These are phyloP conservation scores for Ctenodactylus gundi DNA, from an alignment of 2,113 vertebrate species.

Conservation along the genomic window DNA sequence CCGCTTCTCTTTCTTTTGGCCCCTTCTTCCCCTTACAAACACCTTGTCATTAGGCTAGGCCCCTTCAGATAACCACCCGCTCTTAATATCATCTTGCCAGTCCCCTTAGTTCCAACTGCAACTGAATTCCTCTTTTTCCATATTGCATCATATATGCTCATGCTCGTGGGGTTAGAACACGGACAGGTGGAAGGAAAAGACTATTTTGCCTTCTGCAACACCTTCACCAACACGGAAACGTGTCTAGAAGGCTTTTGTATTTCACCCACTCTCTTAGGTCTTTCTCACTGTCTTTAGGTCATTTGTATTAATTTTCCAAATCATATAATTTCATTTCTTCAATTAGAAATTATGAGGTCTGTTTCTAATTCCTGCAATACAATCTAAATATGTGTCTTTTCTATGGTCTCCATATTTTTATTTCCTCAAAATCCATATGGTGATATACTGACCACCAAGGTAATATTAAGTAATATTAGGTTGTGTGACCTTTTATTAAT, in stretches of 20 bases:
- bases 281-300: neutral
- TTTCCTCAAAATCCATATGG: neutral
- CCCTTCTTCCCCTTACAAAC: accelerated
- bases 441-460: neutral
- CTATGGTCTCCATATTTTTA: neutral
- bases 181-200: no score
- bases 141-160: neutral
- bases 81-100: neutral
- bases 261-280: no score
- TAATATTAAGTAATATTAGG: neutral
- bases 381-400: neutral
- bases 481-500: neutral
- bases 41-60: neutral
- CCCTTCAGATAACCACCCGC: neutral
- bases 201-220: neutral
- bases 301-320: neutral
- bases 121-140: neutral
- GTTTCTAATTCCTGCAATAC: neutral
- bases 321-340: neutral
- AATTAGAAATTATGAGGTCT: neutral
- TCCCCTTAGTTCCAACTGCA: neutral
- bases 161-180: neutral
- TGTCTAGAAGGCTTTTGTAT: neutral
- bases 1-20: neutral
- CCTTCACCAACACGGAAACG: neutral